Percentiles rank a stretch among this genome's conserved stretches.
phyloP scores from a whole-genome alignment of 2,888 invertebrate species.

The Caradrina clavipalpis region DNA sequence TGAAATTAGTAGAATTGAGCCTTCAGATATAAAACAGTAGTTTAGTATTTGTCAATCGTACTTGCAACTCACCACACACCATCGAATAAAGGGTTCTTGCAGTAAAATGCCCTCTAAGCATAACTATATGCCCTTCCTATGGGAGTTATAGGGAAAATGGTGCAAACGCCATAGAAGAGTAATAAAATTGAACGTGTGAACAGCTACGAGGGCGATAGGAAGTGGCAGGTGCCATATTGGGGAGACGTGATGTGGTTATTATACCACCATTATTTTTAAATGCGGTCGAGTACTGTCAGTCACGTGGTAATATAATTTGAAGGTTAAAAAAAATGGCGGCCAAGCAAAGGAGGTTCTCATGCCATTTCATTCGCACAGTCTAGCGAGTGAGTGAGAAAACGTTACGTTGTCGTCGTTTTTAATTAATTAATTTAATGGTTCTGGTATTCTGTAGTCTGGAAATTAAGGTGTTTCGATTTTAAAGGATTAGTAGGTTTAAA shows the following conservation, averaged over 20 bases:
- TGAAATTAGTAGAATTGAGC: no score
- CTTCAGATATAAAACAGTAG: background rate
- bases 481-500: no score
- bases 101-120: slow-evolving; percentile 21
- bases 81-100: background rate
- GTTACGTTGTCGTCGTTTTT: no score
- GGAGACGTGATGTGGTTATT: slow-evolving; percentile 12
- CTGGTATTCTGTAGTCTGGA: no score
- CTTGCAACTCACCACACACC: background rate
- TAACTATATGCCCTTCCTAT: slow-evolving; percentile 10
- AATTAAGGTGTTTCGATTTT: no score
- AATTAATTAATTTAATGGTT: no score
- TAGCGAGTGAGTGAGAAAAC: no score
- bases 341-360: no score
- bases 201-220: background rate
- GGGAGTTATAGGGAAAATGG: slow-evolving; percentile 27
- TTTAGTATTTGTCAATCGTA: background rate
- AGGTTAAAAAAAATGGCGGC: no score
- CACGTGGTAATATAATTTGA: no score
- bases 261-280: background rate
- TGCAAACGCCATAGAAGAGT: background rate
- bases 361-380: no score
- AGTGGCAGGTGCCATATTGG: slow-evolving; percentile 28
- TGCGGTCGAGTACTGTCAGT: no score
- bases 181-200: slow-evolving; percentile 50